Percentiles rank a stretch among this genome's conserved stretches.
These are phyloP conservation scores for Trichopria drosophilae DNA, from an alignment of 2,888 invertebrate genomes.

Conservation along the genomic window DNA sequence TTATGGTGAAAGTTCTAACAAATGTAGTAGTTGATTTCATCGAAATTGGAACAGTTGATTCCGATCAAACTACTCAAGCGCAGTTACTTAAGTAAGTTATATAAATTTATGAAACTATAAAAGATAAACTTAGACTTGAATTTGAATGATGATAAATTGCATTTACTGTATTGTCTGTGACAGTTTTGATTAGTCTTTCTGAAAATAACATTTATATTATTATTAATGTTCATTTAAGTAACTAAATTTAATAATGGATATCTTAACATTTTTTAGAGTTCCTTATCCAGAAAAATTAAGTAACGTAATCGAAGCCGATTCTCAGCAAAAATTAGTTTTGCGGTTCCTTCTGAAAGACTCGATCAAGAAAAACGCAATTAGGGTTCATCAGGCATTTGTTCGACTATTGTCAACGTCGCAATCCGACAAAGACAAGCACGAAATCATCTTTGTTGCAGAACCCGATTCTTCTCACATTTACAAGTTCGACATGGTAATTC, in stretches of 20 bases:
- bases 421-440: slow-evolving; percentile 64
- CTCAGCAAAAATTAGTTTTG: slow-evolving; percentile 83
- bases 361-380: slow-evolving; percentile 67
- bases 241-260: not conserved
- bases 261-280: slow-evolving; percentile 62
- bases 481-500: slow-evolving; percentile 84
- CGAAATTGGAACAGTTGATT: slow-evolving; percentile 87
- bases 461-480: slow-evolving; percentile 77
- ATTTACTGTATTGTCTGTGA: too few species aligned
- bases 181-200: too few species aligned
- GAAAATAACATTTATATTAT: slow-evolving; percentile 15
- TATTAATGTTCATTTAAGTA: not conserved
- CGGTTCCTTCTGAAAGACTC: slow-evolving; percentile 80
- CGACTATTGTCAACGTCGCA: slow-evolving; percentile 66
- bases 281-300: slow-evolving; percentile 72
- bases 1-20: slow-evolving; percentile 71
- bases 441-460: slow-evolving; percentile 93
- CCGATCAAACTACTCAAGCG: slow-evolving; percentile 84
- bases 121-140: slow-evolving; percentile 8
- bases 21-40: slow-evolving; percentile 75
- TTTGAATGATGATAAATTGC: not conserved
- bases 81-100: slow-evolving; percentile 66
- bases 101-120: too few species aligned
- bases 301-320: slow-evolving; percentile 78
- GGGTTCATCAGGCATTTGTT: slow-evolving; percentile 86